Evolutionary conservation across 2,888 invertebrate species (phyloP).

Genomic region (Eupithecia inturbata): DNA sequence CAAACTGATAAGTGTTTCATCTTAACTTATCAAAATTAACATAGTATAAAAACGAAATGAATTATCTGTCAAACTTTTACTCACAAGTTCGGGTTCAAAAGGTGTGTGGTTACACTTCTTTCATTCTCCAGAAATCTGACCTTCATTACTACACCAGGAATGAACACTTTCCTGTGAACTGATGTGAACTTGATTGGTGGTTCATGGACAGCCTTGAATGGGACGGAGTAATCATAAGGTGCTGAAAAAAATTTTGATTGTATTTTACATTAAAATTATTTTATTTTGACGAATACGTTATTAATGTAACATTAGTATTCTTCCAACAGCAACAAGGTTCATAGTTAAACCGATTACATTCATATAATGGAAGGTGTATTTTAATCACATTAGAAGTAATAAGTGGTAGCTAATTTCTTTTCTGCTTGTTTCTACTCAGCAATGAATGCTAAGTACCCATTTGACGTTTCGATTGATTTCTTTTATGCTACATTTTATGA

Average conservation of each 20-base stretch:
- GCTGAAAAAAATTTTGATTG: conserved; percentile 55
- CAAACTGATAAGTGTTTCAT: background rate
- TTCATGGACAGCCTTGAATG: conserved; percentile 87
- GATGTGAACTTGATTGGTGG: conserved; percentile 89
- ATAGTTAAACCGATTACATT: background rate
- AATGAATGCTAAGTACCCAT: background rate
- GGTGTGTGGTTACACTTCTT: conserved; percentile 92
- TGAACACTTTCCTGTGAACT: conserved; percentile 90
- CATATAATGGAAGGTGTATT: too few species aligned
- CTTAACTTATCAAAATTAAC: background rate
- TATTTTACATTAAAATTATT: background rate
- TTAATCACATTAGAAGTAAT: background rate
- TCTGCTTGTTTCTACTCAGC: background rate
- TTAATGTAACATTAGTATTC: background rate
- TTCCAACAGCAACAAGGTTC: background rate
- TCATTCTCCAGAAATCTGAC: conserved; percentile 91
- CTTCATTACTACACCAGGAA: conserved; percentile 90
- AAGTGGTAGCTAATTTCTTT: background rate
- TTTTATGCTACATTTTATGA: background rate
- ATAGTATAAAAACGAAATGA: too few species aligned
- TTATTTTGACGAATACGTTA: background rate
- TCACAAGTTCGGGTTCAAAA: conserved; percentile 95
- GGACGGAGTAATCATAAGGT: conserved; percentile 70
- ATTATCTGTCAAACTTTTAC: conserved; percentile 51
- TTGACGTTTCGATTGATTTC: background rate